Evolutionary conservation across 2,797 vertebrate species (phyloP), one percentile per base, ranked within the genome.

Genomic region (Cossypha heuglini): DNA sequence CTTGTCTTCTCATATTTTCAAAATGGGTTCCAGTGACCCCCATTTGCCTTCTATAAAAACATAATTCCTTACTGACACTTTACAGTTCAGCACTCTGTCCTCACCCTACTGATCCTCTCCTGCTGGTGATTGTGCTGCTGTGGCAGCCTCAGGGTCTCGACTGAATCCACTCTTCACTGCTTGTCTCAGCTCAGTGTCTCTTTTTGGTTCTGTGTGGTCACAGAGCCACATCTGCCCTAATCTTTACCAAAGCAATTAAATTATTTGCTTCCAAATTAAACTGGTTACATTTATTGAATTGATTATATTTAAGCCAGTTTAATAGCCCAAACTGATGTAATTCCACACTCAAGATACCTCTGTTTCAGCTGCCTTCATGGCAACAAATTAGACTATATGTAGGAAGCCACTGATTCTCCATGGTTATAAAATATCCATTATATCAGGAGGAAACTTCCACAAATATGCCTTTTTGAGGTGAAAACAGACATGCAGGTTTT

Each of bases 61-160:
- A 7, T 43, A 2, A 76, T 68, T 25, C 24, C 20, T n/a, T n/a
- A 26, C 11, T 58, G 42, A 66, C 61, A 37, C 35, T 4, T 29
- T 52, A n/a, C 11, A 43, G 1, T 61, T 68, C 21, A 66, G 15
- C 26, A 29, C 17, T 19, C 7, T 66, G 26, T 49, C 20, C 51
- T 68, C 61, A 28, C 25, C 16, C 43, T 37, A 2, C 22, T 16
- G 5, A 6, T 25, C 22, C 15, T 62, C 33, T 43, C 4, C 33
- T 31, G 0, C 26, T 29, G 46, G 6, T 35, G 10, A 0, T 6
- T 42, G 33, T 66, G 48, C 24, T 67, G 6, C 58, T n/a, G 25
- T 20, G 20, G 6, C 16, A 76, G 12, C 24, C 42, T 79, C 19
- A 16, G 13, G 28, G 26, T 16, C n/a, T 5, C 26, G 35, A 11